Evolutionary conservation across 2,113 vertebrate species (phyloP).

Genomic region (Gymnogyps californianus): DNA sequence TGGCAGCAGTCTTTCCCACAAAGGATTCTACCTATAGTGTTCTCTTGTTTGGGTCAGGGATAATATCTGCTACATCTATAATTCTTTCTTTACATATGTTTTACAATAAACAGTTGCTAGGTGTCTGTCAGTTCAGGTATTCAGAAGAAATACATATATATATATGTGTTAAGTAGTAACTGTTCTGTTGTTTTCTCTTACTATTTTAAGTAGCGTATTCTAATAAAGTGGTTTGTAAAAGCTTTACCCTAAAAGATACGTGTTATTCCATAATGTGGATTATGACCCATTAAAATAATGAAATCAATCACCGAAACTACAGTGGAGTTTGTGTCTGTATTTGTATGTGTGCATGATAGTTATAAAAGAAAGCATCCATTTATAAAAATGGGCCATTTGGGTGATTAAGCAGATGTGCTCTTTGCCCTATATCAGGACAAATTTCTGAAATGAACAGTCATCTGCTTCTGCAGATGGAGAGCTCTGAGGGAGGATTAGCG

Average conservation of each 20-base stretch:
- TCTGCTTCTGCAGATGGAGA: slow-evolving; percentile 19
- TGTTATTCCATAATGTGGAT: slow-evolving; percentile 28
- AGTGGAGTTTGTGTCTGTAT: background rate
- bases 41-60: background rate
- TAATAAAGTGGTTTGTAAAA: background rate
- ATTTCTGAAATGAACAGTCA: slow-evolving; percentile 50
- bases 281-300: slow-evolving; percentile 63
- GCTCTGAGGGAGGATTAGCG: slow-evolving; percentile 37
- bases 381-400: slow-evolving; percentile 52
- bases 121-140: background rate
- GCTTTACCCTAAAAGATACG: background rate
- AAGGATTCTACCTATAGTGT: background rate
- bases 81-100: background rate
- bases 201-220: background rate
- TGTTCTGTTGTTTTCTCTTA: background rate
- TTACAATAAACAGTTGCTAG: background rate
- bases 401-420: slow-evolving; percentile 51
- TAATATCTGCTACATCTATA: background rate
- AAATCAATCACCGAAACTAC: slow-evolving; percentile 45
- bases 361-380: slow-evolving; percentile 38
- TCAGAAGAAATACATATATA: background rate
- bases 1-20: background rate
- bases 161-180: background rate
- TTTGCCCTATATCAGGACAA: slow-evolving; percentile 29
- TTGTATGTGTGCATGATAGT: background rate